phyloP scores from a whole-genome alignment of 2,113 vertebrate genomes.

The Philantomba maxwellii region DNA sequence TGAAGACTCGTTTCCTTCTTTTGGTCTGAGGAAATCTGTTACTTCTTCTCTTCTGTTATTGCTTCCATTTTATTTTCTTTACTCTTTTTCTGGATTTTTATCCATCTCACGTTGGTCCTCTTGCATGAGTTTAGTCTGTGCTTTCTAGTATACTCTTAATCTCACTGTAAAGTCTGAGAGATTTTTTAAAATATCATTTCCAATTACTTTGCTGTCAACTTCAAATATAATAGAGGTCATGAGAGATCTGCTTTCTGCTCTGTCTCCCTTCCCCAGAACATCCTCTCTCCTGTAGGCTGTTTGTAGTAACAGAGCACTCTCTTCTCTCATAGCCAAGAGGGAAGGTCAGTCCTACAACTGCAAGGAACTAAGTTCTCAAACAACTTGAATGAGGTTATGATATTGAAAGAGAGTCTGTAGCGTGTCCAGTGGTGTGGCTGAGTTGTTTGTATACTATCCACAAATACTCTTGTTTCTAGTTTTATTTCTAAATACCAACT shows the following conservation, averaged over 20 bases:
- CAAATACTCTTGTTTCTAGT: background rate
- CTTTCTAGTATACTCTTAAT: background rate
- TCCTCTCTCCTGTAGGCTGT: background rate
- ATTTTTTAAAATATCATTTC: background rate
- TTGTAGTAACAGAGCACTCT: background rate
- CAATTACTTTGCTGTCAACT: background rate
- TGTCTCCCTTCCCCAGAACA: rapidly evolving
- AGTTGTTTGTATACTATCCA: background rate
- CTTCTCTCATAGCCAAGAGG: background rate
- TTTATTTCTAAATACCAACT: background rate
- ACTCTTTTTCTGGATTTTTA: background rate
- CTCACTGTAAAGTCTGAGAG: background rate
- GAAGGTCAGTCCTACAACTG: background rate
- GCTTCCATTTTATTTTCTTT: background rate
- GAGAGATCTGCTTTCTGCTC: background rate
- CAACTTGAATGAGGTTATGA: background rate
- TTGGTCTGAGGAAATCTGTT: background rate
- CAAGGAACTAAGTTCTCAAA: background rate
- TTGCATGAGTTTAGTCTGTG: background rate
- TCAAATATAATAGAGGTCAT: background rate
- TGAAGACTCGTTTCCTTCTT: background rate
- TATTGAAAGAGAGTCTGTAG: background rate
- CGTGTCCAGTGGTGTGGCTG: background rate
- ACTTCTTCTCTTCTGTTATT: background rate
- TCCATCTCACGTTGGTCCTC: background rate